Evolutionary conservation across 2,113 vertebrate genomes (phyloP).

Genomic region (Rhinolophus sinicus): DNA sequence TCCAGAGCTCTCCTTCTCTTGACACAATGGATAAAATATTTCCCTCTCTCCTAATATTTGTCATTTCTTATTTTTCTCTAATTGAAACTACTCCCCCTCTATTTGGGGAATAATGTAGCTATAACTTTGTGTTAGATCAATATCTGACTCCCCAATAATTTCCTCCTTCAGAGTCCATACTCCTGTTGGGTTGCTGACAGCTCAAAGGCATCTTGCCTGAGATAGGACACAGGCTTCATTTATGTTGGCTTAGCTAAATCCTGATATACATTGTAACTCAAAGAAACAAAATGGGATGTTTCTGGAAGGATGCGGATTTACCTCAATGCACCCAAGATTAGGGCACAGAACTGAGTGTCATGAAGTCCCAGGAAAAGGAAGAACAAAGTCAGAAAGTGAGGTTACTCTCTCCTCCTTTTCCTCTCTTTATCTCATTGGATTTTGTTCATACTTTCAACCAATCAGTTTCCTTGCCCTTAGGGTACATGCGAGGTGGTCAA

Average conservation of each 20-base stretch:
- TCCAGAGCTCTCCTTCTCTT: neutral
- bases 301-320: neutral
- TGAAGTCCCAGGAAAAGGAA: neutral
- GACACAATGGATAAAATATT: neutral
- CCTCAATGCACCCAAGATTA: neutral
- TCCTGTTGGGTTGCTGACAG: neutral
- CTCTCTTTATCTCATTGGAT: neutral
- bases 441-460: neutral
- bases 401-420: neutral
- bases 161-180: neutral
- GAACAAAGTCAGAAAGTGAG: neutral
- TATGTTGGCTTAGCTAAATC: neutral
- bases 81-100: neutral
- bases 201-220: neutral
- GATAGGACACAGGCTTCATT: neutral
- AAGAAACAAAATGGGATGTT: neutral
- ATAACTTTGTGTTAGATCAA: neutral
- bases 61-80: neutral
- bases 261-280: neutral
- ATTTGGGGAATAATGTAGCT: neutral
- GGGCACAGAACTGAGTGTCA: neutral
- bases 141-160: neutral
- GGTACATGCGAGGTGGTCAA: neutral
- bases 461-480: neutral
- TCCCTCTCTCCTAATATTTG: neutral